These are phyloP conservation scores for Agapetus fuscipes DNA, from an alignment of 2,888 invertebrate genomes.

Conservation along the genomic window DNA sequence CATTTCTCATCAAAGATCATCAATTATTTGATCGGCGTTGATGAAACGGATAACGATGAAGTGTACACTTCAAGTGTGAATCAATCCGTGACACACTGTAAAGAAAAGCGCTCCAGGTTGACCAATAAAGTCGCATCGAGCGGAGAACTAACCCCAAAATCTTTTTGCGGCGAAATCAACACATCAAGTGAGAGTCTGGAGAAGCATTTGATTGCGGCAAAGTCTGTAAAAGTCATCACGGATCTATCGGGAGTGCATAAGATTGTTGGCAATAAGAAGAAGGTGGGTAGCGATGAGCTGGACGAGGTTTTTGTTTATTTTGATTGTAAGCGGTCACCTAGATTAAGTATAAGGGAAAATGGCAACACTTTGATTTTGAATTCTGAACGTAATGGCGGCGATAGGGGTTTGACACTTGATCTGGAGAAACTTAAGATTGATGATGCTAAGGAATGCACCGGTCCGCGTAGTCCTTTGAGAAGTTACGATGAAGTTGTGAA, in stretches of 20 bases:
- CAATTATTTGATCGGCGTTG: slow-evolving; percentile 20
- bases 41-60: slow-evolving; percentile 32
- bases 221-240: slow-evolving; percentile 63
- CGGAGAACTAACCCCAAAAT: slow-evolving; percentile 33
- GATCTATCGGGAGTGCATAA: slow-evolving; percentile 36
- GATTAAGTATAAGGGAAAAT: slow-evolving; percentile 30
- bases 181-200: slow-evolving; percentile 26
- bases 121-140: slow-evolving; percentile 19
- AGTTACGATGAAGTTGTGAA: slow-evolving; percentile 55
- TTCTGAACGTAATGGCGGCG: slow-evolving; percentile 25
- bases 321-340: slow-evolving; percentile 31
- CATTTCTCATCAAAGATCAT: slow-evolving; percentile 19
- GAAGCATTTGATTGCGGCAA: slow-evolving; percentile 56
- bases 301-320: slow-evolving; percentile 33
- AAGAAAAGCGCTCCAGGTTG: slow-evolving; percentile 21
- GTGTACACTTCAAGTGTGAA: slow-evolving; percentile 25
- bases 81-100: slow-evolving; percentile 20
- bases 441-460: slow-evolving; percentile 16
- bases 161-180: slow-evolving; percentile 30
- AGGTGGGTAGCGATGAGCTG: slow-evolving; percentile 31
- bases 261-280: slow-evolving; percentile 28
- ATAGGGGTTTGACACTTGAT: slow-evolving; percentile 28
- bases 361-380: slow-evolving; percentile 19
- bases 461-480: slow-evolving; percentile 17
- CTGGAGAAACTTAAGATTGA: slow-evolving; percentile 41